Base-by-base conservation (phyloP, 92 coral and sea anemone genomes). In the Palythoa caribaeorum region DNA sequence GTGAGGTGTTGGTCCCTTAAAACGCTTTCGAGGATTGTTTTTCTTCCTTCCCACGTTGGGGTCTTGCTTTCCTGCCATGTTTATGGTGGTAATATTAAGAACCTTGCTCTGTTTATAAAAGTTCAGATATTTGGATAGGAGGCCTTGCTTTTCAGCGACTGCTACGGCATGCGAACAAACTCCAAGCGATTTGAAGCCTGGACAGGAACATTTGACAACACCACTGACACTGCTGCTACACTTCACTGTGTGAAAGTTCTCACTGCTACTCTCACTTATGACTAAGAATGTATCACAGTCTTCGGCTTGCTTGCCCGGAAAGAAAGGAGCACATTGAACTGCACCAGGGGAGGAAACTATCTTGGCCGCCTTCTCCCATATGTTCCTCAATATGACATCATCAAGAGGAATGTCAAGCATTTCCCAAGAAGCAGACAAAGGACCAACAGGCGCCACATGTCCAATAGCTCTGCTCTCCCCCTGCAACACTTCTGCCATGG, bases 101-200 rank as follows among this genome's bases (percentile, higher is more conserved):
- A 28, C 28, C 28, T 71, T 83, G 88, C 78, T 79, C 53, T 28
- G 28, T 28, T 59, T 84, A 57, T 68, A 75, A 84, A 54, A 38
- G 44, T 85, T 73, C 7, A 86, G 90, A 80, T 77, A 86, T 63
- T 73, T 86, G 14, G 77, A 44, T 16, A 85, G 83, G 28, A 79
- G 87, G 9, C 76, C 87, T 90, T 90, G 21, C 70, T 85, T 90
- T 50, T 90, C 93, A 47, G 84, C 44, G 12, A 87, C 93, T n/a
- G 93, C 93, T n/a, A 90, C 88, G 38, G 90, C 90, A 80, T 87
- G 93, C 0, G 90, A 90, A 76, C 93, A 90, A 60, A 90, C 71
- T 35, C 57, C 76, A 36, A 88, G 86, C 19, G 89, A 91, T 77
- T 78, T 91, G 90, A 88, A 84, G 66, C 94, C 93, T 47, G 91